These are phyloP conservation scores for Scomber scombrus DNA, from an alignment of 2,113 vertebrate genomes.

Conservation along the genomic window DNA sequence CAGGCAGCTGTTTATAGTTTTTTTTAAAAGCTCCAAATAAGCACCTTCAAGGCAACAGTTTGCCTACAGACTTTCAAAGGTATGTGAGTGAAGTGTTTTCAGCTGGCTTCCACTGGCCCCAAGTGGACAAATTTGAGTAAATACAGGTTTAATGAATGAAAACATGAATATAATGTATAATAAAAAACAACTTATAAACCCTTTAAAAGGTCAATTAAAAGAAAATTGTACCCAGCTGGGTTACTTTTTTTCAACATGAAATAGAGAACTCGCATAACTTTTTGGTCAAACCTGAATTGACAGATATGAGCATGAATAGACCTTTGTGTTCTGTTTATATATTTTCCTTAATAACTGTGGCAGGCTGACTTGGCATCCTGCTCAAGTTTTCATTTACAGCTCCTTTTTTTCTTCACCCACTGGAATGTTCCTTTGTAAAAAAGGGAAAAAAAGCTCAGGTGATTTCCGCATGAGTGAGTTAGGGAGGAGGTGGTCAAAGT, in stretches of 20 bases:
- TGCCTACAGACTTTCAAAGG: too few relatives aligned
- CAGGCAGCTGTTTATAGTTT: too few relatives aligned
- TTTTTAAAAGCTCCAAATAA: too few relatives aligned
- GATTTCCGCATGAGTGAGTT: slow-evolving; percentile 81
- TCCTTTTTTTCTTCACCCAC: background rate
- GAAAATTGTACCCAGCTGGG: background rate
- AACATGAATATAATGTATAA: too few relatives aligned
- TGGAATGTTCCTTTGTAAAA: slow-evolving; percentile 62
- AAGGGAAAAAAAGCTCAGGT: slow-evolving; percentile 56
- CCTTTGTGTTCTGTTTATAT: slow-evolving; percentile 28
- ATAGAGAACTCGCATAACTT: background rate
- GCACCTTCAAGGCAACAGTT: too few relatives aligned
- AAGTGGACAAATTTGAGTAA: too few relatives aligned
- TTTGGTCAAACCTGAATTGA: background rate
- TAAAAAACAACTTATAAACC: background rate
- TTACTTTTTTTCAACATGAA: background rate
- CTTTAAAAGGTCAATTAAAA: background rate
- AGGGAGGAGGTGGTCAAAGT: slow-evolving; percentile 75
- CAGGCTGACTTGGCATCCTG: slow-evolving; percentile 1
- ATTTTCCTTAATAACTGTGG: background rate
- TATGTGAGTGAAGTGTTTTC: too few relatives aligned
- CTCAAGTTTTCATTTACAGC: slow-evolving; percentile 26
- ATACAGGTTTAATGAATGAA: too few relatives aligned
- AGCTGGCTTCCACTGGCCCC: too few relatives aligned
- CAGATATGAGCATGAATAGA: background rate